phyloP scores from a whole-genome alignment of 2,797 vertebrate genomes.

The Anisognathus igniventris region DNA sequence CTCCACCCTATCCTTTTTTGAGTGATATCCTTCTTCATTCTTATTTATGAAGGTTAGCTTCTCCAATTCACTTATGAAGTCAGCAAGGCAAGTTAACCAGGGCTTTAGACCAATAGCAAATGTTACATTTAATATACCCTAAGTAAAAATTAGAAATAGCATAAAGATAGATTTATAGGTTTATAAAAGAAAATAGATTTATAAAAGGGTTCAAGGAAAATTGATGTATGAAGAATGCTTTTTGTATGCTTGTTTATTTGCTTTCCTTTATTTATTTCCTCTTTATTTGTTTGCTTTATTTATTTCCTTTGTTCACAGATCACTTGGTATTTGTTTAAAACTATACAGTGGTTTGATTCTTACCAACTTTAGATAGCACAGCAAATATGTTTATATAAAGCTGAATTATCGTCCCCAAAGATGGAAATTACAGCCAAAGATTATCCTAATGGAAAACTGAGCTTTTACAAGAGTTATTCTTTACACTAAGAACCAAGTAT shows the following conservation, averaged over 20 bases:
- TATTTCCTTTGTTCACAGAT: background rate
- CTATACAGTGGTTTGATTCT: background rate
- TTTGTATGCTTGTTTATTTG: background rate
- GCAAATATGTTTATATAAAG: background rate
- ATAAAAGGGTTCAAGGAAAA: background rate
- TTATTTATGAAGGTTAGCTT: conserved; percentile 10
- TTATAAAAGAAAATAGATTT: background rate
- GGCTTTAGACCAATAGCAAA: background rate
- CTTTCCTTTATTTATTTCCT: background rate
- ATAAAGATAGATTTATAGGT: background rate
- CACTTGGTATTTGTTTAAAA: background rate
- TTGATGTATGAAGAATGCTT: background rate
- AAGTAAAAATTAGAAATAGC: background rate
- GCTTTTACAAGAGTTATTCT: background rate
- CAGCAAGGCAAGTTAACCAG: background rate
- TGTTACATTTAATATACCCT: background rate
- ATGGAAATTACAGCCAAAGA: background rate
- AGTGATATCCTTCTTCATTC: conserved; percentile 10
- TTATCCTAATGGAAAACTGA: background rate
- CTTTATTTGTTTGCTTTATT: background rate
- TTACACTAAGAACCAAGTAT: background rate
- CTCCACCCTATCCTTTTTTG: conserved; percentile 51
- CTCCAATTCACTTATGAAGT: background rate
- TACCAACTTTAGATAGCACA: background rate
- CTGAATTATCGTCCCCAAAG: background rate